These are phyloP conservation scores for Sebastes schlegelii DNA, from an alignment of 2,113 vertebrate genomes.

Conservation along the genomic window DNA sequence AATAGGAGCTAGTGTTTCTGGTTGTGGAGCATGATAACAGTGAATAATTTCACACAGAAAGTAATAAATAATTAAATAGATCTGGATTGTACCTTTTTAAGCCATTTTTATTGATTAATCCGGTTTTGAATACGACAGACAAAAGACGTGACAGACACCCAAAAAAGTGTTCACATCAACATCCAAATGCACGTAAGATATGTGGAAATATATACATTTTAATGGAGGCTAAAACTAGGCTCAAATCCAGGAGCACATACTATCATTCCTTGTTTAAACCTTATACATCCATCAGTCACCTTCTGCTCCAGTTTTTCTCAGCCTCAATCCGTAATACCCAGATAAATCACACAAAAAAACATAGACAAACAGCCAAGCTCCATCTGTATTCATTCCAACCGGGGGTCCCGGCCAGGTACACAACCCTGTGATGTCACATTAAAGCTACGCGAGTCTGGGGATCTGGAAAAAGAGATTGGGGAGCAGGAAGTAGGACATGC, in stretches of 20 bases:
- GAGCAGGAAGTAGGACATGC: slow-evolving; percentile 63
- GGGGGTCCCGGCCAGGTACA: slow-evolving; percentile 60
- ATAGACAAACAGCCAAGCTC: slow-evolving; percentile 44
- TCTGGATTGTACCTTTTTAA: too few relatives aligned
- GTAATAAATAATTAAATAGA: background rate
- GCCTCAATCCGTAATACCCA: slow-evolving; percentile 13
- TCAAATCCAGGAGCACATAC: slow-evolving; percentile 1
- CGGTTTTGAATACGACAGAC: background rate
- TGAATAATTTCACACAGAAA: background rate
- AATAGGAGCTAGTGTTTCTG: background rate
- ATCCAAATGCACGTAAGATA: background rate
- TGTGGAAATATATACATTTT: background rate
- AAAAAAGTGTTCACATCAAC: background rate
- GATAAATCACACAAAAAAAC: slow-evolving; percentile 52
- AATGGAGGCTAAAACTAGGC: background rate
- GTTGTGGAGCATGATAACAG: background rate
- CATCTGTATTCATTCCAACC: slow-evolving; percentile 59
- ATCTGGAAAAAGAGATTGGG: slow-evolving; percentile 53
- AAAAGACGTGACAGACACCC: background rate
- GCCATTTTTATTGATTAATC: background rate
- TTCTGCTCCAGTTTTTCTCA: slow-evolving; percentile 26
- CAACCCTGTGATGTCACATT: slow-evolving; percentile 70
- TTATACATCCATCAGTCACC: slow-evolving; percentile 16
- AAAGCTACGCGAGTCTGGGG: slow-evolving; percentile 65
- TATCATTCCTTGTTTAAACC: slow-evolving; percentile 3